These are phyloP conservation scores for Bemisia tabaci DNA, from an alignment of 1,140 invertebrate species.

Conservation along the genomic window DNA sequence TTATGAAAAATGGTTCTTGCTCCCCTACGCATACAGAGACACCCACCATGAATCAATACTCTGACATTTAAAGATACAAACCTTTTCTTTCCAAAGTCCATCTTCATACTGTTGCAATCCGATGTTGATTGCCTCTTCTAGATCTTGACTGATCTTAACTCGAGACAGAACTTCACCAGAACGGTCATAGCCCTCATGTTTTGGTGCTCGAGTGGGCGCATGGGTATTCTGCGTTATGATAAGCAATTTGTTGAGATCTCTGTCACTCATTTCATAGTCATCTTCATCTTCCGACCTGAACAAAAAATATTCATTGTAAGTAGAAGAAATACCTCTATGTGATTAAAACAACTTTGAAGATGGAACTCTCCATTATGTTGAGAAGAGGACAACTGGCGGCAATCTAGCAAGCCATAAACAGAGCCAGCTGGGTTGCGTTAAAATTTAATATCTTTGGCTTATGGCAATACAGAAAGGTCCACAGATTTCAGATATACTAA, in stretches of 20 bases:
- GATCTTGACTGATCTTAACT: constrained; percentile 84
- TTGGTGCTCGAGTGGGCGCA: constrained; percentile 39
- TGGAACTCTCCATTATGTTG: neutral
- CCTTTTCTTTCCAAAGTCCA: constrained; percentile 34
- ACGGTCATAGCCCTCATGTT: constrained; percentile 79
- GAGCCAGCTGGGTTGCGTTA: neutral
- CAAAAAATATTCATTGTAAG: constrained; percentile 17
- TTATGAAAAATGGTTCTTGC: too few species aligned
- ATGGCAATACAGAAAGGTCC: too few species aligned
- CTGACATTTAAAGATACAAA: too few species aligned
- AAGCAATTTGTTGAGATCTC: constrained; percentile 85
- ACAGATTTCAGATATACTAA: too few species aligned
- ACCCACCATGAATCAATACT: too few species aligned
- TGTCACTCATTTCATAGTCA: constrained; percentile 81
- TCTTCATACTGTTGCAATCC: constrained; percentile 91
- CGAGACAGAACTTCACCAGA: constrained; percentile 70
- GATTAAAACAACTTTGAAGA: constrained; percentile 27
- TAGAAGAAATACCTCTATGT: too few species aligned
- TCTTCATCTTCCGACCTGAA: constrained; percentile 53
- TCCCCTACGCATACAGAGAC: too few species aligned
- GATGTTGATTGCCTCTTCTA: constrained; percentile 88
- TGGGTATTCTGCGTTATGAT: constrained; percentile 79
- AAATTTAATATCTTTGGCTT: too few species aligned
- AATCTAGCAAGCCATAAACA: constrained; percentile 1
- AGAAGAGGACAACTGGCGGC: neutral